Evolutionary conservation across 1,140 invertebrate species (phyloP).

Genomic region (Tyrophagus putrescentiae): DNA sequence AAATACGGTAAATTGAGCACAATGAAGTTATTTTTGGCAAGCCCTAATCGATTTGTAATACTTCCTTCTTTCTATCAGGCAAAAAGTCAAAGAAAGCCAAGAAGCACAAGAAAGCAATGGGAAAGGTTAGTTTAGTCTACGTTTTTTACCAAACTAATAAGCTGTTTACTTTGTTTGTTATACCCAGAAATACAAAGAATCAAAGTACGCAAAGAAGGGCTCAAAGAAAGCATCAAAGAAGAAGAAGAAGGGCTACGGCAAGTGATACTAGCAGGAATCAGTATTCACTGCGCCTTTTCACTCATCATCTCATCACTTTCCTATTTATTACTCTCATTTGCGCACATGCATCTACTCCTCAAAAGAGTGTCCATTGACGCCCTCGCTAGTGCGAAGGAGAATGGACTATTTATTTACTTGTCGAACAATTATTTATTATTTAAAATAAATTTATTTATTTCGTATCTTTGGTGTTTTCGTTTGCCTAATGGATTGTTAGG

Average conservation of each 20-base stretch:
- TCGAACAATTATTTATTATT: no score
- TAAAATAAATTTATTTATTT: no score
- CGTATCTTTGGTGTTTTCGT: no score
- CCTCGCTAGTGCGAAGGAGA: neutral
- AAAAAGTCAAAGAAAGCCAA: conserved; percentile 18
- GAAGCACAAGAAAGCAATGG: conserved; percentile 11
- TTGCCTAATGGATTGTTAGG: no score
- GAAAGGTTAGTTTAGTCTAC: neutral
- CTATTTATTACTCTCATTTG: conserved; percentile 11
- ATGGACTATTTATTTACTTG: neutral
- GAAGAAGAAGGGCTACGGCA: neutral
- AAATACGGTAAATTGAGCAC: no score
- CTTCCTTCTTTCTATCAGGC: no score
- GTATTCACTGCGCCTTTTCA: neutral
- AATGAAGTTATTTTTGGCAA: no score
- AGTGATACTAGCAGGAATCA: conserved; percentile 4
- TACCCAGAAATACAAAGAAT: conserved; percentile 13
- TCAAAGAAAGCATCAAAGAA: neutral
- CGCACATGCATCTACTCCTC: neutral
- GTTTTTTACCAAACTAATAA: neutral
- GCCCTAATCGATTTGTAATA: no score
- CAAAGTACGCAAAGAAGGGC: neutral
- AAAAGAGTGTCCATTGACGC: neutral
- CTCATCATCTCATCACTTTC: conserved; percentile 5
- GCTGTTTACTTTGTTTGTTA: neutral